Percentiles rank a stretch among this genome's conserved stretches.
Evolutionary conservation across 2,113 vertebrate species (phyloP).

Genomic region (Scalopus aquaticus): DNA sequence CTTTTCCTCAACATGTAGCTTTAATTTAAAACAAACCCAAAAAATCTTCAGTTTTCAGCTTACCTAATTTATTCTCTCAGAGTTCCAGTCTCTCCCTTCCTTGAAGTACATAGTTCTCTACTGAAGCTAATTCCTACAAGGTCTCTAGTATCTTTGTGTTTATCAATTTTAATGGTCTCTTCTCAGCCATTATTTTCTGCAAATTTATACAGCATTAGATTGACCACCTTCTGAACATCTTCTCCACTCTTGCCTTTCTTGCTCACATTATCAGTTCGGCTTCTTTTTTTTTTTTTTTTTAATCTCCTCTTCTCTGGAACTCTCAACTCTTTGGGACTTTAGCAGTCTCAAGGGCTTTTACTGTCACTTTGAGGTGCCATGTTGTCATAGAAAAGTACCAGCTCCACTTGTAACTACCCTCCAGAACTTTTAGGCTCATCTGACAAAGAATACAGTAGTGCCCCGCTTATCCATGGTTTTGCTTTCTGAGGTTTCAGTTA

Average conservation of each 20-base stretch:
- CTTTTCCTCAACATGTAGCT: background rate
- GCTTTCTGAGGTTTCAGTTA: background rate
- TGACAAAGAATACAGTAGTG: background rate
- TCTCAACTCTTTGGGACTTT: background rate
- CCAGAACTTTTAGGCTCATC: background rate
- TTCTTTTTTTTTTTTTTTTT: background rate
- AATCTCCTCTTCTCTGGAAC: background rate
- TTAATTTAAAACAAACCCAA: background rate
- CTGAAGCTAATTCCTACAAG: background rate
- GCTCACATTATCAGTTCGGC: background rate
- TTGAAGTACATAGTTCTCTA: background rate
- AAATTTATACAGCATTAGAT: background rate
- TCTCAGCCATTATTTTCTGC: slow-evolving; percentile 32
- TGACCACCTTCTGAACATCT: background rate
- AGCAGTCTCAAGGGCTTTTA: background rate
- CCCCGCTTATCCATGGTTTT: background rate
- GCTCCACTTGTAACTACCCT: background rate
- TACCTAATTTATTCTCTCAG: background rate
- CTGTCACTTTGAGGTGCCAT: background rate
- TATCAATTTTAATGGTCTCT: background rate
- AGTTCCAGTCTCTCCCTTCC: background rate
- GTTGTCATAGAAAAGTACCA: background rate
- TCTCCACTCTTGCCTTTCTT: background rate
- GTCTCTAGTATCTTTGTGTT: background rate
- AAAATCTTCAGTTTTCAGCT: background rate